Conservation (phyloP, 1,140 invertebrate genomes). For the Eumaeus atala region DNA sequence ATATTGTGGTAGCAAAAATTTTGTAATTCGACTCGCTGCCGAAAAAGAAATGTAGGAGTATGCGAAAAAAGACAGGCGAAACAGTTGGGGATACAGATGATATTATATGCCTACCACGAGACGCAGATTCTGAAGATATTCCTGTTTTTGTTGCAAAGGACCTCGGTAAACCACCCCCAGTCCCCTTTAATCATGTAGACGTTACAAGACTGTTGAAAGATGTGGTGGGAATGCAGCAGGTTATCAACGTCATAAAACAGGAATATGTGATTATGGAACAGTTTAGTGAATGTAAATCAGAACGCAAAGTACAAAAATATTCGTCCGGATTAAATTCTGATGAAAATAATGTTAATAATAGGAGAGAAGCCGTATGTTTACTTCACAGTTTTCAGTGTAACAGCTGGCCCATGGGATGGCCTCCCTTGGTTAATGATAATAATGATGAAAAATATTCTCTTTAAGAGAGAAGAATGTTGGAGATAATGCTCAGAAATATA, state of each 20-base stretch:
- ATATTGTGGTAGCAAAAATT: conserved; percentile 21
- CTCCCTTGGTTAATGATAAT: too few relatives aligned
- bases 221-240: conserved; percentile 13
- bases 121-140: conserved; percentile 14
- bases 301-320: too few relatives aligned
- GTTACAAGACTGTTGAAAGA: conserved; percentile 22
- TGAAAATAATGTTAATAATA: too few relatives aligned
- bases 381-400: conserved; percentile 8
- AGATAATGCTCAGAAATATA: too few relatives aligned
- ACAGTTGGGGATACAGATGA: conserved; percentile 19
- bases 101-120: conserved; percentile 16
- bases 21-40: conserved; percentile 19
- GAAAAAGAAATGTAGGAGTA: conserved; percentile 14
- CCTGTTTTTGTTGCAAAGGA: conserved; percentile 24
- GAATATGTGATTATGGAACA: conserved; percentile 12
- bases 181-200: conserved; percentile 23
- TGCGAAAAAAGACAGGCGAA: conserved; percentile 15
- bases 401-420: too few relatives aligned
- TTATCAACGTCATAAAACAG: conserved; percentile 14
- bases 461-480: too few relatives aligned
- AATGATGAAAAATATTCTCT: too few relatives aligned
- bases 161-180: conserved; percentile 21
- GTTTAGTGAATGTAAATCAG: neutral
- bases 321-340: too few relatives aligned
- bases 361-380: too few relatives aligned